Base-by-base conservation (phyloP, 2,888 invertebrate species). In the Pseudococcus jackbeardsleyi region DNA sequence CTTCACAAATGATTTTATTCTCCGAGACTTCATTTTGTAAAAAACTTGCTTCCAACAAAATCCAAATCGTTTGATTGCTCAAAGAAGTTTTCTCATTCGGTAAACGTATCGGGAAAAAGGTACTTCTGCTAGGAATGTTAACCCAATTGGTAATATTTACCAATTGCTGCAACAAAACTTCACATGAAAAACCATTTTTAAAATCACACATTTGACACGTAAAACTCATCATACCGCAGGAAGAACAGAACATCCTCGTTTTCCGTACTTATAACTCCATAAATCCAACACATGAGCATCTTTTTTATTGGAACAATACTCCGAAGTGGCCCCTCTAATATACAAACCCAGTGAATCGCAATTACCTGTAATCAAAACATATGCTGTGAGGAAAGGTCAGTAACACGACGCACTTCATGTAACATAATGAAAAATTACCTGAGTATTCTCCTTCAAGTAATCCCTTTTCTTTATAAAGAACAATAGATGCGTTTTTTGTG, bases 201-300 rank as follows among this genome's bases (percentile, higher is more conserved):
- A 9, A n/a, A 48, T 19, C 5, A 6, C 5, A 6, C 17, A 59
- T 42, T n/a, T 82, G 26, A 15, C 2, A 85, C 17, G n/a, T 64
- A 42, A 54, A 84, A 19, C 19, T 15, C 5, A 17, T 89, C 90
- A 90, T 92, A 94, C 94, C 92, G 93, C 92, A 42, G 94, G 94
- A 90, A 93, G 93, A 89, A 94, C 91, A 0, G 93, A 93, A 90
- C 93, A 93, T 7, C 93, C 92, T 89, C 93, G 91, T 89, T 93
- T 92, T 86, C 93, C 92, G 0, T 92, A 93, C 82, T 92, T 91
- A 89, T 92, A 92, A 92, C 93, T 94, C 1, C 94, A 91, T 19
- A 95, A 92, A 91, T 95, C 95, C 91, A 94, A 94, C 9, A 94
- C 92, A 91, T 93, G 93, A 50, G 91, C 91, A 22, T 90, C 89